Conservation (phyloP, 2,888 invertebrate species). For the Sinelater perroti region DNA sequence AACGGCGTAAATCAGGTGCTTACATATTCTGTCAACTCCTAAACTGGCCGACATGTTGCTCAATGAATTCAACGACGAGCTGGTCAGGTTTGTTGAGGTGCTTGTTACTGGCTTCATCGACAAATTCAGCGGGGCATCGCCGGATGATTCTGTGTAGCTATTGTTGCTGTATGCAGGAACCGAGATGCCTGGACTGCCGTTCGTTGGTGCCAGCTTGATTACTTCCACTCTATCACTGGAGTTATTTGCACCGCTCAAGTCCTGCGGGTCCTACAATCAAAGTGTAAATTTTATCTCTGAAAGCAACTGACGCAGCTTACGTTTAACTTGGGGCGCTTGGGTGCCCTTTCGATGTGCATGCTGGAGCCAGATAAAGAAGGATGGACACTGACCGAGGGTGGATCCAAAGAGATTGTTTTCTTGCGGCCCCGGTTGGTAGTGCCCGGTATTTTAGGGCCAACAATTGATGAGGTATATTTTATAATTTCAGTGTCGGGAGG, state of each 20-base stretch:
- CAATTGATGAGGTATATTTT: conserved; percentile 87
- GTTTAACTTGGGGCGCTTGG: conserved; percentile 57
- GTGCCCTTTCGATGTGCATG: conserved; percentile 63
- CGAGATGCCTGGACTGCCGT: conserved; percentile 58
- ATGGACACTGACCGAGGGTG: conserved; percentile 70
- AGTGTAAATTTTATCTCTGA: neutral
- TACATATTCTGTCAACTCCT: conserved; percentile 65
- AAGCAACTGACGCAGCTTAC: conserved; percentile 46
- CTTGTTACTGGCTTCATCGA: conserved; percentile 75
- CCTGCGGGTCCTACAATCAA: conserved; percentile 50
- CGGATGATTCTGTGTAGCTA: conserved; percentile 64
- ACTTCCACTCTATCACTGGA: conserved; percentile 80
- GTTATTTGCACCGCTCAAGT: conserved; percentile 45
- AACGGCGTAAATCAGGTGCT: no score
- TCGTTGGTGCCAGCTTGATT: conserved; percentile 79
- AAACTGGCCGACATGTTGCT: conserved; percentile 66
- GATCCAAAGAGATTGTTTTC: conserved; percentile 88
- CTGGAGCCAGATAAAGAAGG: conserved; percentile 61
- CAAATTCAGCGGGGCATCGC: conserved; percentile 83
- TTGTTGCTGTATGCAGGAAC: conserved; percentile 47
- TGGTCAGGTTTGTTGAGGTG: conserved; percentile 50
- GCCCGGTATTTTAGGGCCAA: conserved; percentile 86
- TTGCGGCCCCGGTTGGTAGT: conserved; percentile 86
- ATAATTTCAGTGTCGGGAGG: conserved; percentile 91
- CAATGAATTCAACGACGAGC: conserved; percentile 67